Evolutionary conservation across 2,797 vertebrate species (phyloP), one percentile per base, ranked within the genome.

Genomic region (Takifugu rubripes): DNA sequence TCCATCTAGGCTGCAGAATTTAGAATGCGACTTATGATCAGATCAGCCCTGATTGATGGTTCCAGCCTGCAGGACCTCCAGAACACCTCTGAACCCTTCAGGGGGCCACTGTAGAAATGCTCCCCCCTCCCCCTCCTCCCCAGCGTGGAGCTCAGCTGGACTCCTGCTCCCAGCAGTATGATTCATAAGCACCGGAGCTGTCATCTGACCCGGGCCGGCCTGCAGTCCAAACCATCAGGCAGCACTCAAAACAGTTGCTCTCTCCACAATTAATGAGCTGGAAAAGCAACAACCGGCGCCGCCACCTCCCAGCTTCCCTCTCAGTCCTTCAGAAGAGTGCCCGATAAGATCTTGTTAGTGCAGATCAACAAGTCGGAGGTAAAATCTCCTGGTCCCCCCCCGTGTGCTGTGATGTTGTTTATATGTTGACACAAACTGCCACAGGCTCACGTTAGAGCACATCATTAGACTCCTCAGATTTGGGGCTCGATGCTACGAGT

Each of bases 171-270:
- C 75, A 62, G 68, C 82, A 82, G 74, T 60, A 73, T 91, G 86
- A 91, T 91, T 91, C 88, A 88, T 87, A 87, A 85, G 83, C 67
- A 5, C 54, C 54, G 55, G 72, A 67, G 75, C 75, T 72, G 64
- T 68, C 59, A 52, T 55, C 68, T 84, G 79, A 90, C 87, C 87
- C 66, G 9, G 74, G 56, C 71, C 64, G 66, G 71, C 83, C 73
- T 64, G 75, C 75, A 78, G 81, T 77, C 72, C 70, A 65, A 83
- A 84, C 80, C 87, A 88, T 89, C 82, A 84, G 85, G 86, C 76
- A 83, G 66, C 63, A 75, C 84, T 88, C 83, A 78, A 87, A 90
- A 83, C 85, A 66, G 71, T 85, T 87, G 82, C 77, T 82, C 85
- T 74, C 69, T 72, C 61, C 54, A 55, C 79, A 84, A 86, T 90